Evolutionary conservation across 2,113 vertebrate genomes (phyloP), one percentile per base, ranked within the genome.

Genomic region (Neotragus pygmaeus): DNA sequence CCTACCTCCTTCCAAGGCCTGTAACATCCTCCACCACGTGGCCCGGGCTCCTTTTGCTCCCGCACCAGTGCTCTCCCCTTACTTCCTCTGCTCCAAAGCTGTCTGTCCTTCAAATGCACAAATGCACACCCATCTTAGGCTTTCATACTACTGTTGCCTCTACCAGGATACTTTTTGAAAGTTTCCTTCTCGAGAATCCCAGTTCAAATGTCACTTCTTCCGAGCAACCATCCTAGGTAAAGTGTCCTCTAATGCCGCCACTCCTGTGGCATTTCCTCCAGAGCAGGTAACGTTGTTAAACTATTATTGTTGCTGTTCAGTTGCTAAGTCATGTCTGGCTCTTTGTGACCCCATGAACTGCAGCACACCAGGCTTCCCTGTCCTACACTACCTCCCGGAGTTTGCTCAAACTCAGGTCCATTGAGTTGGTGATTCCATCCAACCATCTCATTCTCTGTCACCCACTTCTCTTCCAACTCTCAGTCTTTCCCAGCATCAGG

Each of bases 191-290:
- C 0, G 1, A 58, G 17, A 39, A 51, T 17, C 66, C 30, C 62
- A 45, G 80, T 28, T 92, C 55, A 23, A 36, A 23, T 5, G 49
- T 30, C 51, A 16, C 30, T 30, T 90, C 43, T 64, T 87, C 60
- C 2, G 2, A 58, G 70, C 11, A 21, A 64, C 10, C 27, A 3
- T 13, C 25, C 49, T 43, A 57, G 70, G 39, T 47, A 15, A 39
- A 51, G 5, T 3, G 13, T 15, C n/a, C 23, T 47, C 51, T 13
- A 6, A 6, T 0, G 2, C 70, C 6, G 0, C 25, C 36, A 15
- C 43, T 57, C 83, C 27, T 14, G 0, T 0, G 49, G 9, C 47
- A 8, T 36, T 57, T 53, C 84, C 55, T 51, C 47, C 19, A 16
- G 13, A 23, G 15, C 77, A 7, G 12, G 47, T 12, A 8, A 9